Percentiles rank a stretch among this genome's conserved stretches.
phyloP scores from a whole-genome alignment of 2,888 invertebrate genomes.

The Germaria angustata region DNA sequence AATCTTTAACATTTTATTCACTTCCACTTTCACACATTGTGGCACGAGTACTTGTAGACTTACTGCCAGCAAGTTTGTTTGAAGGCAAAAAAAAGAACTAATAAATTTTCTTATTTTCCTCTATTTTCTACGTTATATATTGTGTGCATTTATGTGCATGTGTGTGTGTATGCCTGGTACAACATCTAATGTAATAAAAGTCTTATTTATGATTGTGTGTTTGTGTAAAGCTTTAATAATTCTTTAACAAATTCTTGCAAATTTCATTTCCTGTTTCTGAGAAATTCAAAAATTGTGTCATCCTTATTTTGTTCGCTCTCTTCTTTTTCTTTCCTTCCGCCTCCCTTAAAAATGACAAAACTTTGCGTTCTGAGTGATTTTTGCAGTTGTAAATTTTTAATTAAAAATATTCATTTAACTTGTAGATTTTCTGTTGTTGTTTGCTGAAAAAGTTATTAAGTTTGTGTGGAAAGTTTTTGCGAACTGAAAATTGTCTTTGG shows the following conservation, averaged over 20 bases:
- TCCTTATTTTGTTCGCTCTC: not conserved
- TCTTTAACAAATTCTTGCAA: not conserved
- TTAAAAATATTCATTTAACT: constrained; percentile 47
- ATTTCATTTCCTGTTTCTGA: not conserved
- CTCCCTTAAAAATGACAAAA: not conserved
- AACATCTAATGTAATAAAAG: no score
- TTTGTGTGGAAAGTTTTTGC: constrained; percentile 20
- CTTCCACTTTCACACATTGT: no score
- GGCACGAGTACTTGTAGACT: no score
- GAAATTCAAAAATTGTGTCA: not conserved
- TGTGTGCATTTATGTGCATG: no score
- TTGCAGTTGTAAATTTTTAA: constrained; percentile 41
- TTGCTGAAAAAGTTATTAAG: constrained; percentile 50
- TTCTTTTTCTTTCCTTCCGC: not conserved
- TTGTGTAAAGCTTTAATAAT: no score
- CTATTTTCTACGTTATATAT: no score
- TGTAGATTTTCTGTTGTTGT: constrained; percentile 4
- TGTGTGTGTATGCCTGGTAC: no score
- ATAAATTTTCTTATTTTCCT: no score
- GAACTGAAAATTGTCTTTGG: not conserved
- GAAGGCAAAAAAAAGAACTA: no score
- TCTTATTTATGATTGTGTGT: no score
- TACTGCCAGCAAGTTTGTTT: no score
- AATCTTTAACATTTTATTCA: no score
- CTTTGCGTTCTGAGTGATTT: not conserved